phyloP scores from a whole-genome alignment of 2,113 vertebrate species.

The Dolichotis patagonum region DNA sequence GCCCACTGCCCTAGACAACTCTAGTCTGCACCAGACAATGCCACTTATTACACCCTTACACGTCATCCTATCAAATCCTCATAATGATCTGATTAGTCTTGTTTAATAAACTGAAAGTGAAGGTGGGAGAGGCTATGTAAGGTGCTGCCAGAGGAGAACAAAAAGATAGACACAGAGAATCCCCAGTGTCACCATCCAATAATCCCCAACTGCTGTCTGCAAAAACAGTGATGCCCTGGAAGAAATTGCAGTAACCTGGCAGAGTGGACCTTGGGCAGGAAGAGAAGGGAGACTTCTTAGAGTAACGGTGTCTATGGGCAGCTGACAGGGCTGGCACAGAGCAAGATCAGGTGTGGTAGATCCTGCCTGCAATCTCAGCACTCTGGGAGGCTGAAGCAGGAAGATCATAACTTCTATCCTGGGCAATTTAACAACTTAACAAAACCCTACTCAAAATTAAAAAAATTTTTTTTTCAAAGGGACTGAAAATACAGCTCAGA shows the following conservation, averaged over 20 bases:
- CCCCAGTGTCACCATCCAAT: not conserved
- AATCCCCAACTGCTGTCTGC: not conserved
- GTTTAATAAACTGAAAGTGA: not conserved
- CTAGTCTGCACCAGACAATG: not conserved
- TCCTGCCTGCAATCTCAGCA: not conserved
- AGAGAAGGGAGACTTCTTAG: not conserved
- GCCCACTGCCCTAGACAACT: not conserved
- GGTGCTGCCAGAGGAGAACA: not conserved
- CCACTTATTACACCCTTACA: not conserved
- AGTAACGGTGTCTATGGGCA: no score
- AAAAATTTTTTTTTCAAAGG: not conserved
- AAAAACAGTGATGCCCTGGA: not conserved
- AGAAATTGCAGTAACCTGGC: not conserved
- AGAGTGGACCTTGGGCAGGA: rapidly evolving
- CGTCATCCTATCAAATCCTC: not conserved
- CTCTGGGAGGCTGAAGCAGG: not conserved
- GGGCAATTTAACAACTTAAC: not conserved
- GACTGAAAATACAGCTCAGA: not conserved
- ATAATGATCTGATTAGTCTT: not conserved
- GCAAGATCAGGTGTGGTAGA: not conserved
- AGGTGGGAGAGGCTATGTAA: not conserved
- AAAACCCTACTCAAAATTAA: not conserved
- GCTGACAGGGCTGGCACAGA: not conserved
- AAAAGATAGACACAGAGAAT: not conserved
- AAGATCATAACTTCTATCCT: not conserved